Conservation (phyloP, 2,888 invertebrate genomes). For the Drosophila acutilabella region DNA sequence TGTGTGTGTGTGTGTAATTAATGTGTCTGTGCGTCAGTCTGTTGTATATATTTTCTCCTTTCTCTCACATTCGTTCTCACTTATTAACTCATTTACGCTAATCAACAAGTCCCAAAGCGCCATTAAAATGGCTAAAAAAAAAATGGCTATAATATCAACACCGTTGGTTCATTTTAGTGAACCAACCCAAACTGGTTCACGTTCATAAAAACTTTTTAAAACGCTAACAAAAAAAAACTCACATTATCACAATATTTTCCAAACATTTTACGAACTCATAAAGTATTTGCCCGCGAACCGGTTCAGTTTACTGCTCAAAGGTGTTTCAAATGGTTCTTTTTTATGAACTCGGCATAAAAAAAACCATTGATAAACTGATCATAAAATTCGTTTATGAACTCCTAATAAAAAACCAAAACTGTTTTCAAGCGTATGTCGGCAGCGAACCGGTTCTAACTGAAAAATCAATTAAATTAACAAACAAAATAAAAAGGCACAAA, state of each 20-base stretch:
- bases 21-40: slow-evolving; percentile 59
- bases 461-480: no score
- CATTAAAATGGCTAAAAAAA: slow-evolving; percentile 10
- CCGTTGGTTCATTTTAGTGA: neutral
- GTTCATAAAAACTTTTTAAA: neutral
- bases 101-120: slow-evolving; percentile 59
- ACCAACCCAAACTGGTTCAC: slow-evolving; percentile 8
- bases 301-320: neutral
- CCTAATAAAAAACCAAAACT: neutral
- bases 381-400: neutral
- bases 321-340: neutral
- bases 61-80: slow-evolving; percentile 36
- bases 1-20: slow-evolving; percentile 62
- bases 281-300: neutral
- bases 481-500: no score
- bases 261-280: neutral
- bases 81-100: slow-evolving; percentile 75
- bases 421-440: neutral
- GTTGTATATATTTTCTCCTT: slow-evolving; percentile 23
- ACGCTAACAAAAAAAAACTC: neutral
- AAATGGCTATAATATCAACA: neutral
- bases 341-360: neutral
- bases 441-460: no score
- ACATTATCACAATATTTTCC: neutral
- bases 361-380: neutral